Percentiles rank a stretch among this genome's conserved stretches.
Evolutionary conservation across 2,797 vertebrate species (phyloP).

Genomic region (Enteromius thamalakanensis): DNA sequence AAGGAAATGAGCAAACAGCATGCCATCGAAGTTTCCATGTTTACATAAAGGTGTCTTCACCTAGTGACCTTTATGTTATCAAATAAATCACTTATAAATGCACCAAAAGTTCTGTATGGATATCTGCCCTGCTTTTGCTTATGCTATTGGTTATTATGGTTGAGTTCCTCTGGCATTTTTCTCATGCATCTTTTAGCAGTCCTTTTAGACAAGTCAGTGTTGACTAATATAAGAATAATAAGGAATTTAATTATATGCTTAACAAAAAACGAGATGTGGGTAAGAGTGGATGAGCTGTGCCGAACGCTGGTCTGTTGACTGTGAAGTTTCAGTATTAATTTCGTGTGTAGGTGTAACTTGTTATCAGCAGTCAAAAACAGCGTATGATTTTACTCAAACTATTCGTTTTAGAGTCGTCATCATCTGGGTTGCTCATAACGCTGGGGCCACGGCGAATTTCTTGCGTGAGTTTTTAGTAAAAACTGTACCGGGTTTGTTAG

Average conservation of each 20-base stretch:
- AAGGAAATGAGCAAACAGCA: not conserved
- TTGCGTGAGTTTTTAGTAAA: not conserved
- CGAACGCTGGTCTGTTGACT: conserved; percentile 55
- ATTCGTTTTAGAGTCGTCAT: conserved; percentile 46
- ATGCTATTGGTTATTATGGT: not conserved
- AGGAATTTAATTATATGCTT: conserved; percentile 52
- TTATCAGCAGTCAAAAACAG: conserved; percentile 60
- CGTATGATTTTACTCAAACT: conserved; percentile 57
- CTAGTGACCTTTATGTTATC: conserved; percentile 26
- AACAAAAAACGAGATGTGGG: conserved; percentile 25
- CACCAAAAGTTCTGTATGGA: not conserved
- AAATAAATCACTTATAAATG: conserved; percentile 29
- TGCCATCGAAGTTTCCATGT: conserved; percentile 36
- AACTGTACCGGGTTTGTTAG: not conserved
- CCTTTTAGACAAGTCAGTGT: not conserved
- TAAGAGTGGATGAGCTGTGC: conserved; percentile 45
- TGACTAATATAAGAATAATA: conserved; percentile 41
- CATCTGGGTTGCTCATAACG: conserved; percentile 26
- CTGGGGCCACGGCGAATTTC: not conserved
- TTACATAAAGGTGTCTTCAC: conserved; percentile 13
- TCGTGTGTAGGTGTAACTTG: conserved; percentile 60
- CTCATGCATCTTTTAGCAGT: not conserved
- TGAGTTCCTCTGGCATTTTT: not conserved
- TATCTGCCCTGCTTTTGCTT: not conserved
- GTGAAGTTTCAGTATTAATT: conserved; percentile 69